These are phyloP conservation scores for Amyelois transitella DNA, from an alignment of 1,140 invertebrate genomes.

Conservation along the genomic window DNA sequence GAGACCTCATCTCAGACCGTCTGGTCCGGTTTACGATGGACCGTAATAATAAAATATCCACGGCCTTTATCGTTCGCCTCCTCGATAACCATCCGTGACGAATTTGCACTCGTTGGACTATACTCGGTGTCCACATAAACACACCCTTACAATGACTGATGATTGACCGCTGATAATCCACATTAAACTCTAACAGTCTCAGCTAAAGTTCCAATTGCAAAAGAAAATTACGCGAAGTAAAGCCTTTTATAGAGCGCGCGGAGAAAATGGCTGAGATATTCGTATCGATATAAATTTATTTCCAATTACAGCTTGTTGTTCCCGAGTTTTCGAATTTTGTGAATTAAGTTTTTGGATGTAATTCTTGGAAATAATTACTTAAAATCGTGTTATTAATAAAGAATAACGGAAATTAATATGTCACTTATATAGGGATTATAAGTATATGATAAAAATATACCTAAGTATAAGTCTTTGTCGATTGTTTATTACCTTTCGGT, in stretches of 20 bases:
- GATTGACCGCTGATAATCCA: constrained; percentile 6
- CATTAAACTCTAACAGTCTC: not conserved
- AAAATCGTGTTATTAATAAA: not conserved
- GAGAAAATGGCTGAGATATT: constrained; percentile 53
- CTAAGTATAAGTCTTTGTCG: no score
- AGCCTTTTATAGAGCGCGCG: constrained; percentile 7
- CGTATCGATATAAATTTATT: constrained; percentile 66
- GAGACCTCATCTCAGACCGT: constrained; percentile 46
- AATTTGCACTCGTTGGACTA: constrained; percentile 60
- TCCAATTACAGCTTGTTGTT: constrained; percentile 57
- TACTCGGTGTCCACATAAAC: constrained; percentile 23
- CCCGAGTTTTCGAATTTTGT: constrained; percentile 26
- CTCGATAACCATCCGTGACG: constrained; percentile 72
- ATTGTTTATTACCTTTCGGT: no score
- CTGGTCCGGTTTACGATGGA: constrained; percentile 41
- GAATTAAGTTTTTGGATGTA: not conserved
- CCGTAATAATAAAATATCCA: constrained; percentile 69
- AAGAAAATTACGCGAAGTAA: constrained; percentile 5
- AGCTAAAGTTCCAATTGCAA: constrained; percentile 10
- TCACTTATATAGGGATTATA: not conserved
- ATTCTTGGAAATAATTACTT: not conserved
- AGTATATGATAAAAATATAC: no score
- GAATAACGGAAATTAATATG: constrained; percentile 2
- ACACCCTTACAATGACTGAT: constrained; percentile 11
- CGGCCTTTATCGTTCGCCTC: constrained; percentile 63